Base-by-base conservation (phyloP, 2,113 vertebrate genomes). In the Neolamprologus variostigma region DNA sequence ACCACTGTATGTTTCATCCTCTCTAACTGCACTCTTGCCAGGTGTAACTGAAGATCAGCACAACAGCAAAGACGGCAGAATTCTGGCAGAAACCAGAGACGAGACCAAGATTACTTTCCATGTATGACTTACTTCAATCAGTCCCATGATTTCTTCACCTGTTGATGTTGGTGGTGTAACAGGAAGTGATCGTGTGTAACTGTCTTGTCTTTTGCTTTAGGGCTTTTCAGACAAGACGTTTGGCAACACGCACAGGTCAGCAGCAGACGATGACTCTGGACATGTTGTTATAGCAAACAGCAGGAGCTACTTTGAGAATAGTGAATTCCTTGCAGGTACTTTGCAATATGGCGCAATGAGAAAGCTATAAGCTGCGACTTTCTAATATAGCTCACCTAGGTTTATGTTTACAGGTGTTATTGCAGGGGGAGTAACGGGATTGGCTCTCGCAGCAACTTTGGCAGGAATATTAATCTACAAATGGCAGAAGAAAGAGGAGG, bases 401-500 rank as follows among this genome's bases (percentile, higher is more conserved):
- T 68, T 42, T 78, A 7, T 82, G 42, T 87, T 33, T 28, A 8
- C 93, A 99, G 98, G 94, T 59, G 92, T 98, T 86, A 97, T 97
- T 84, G 97, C 97, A 8, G 98, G 97, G 86, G 97, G 97, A 92
- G 81, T 97, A 0, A 95, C 95, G 37, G 98, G 98, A 35, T 90
- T 96, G 76, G 78, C 93, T 13, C 95, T 98, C 2, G 97, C 97
- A 2, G 95, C 94, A 40, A 89, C 93, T 71, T 80, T 98, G 89
- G 96, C 96, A 57, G 96, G 91, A 5, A 91, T 98, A 84, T 96
- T 98, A 91, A 96, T 99, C 81, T 98, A 98, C 91, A 97, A 95
- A 87, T 97, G 97, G 97, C 97, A 97, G 93, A 97, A 96, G 90
- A 98, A 97, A 92, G 97, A 97, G 0, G 95, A 96, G 85, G 96